Evolutionary conservation across 2,797 vertebrate genomes (phyloP).

Genomic region (Eleutherodactylus coqui): DNA sequence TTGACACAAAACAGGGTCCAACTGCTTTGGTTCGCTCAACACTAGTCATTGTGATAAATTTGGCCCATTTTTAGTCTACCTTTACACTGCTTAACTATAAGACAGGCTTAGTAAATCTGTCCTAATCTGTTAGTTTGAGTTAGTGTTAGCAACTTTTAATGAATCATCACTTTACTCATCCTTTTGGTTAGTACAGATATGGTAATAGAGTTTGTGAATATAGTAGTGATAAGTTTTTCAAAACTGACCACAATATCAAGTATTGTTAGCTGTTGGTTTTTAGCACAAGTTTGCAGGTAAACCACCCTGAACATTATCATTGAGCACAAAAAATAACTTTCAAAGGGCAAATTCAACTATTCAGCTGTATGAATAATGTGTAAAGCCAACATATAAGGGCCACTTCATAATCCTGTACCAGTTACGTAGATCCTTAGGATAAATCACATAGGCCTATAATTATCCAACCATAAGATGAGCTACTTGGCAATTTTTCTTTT

Average conservation of each 20-base stretch:
- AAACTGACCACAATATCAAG: background rate
- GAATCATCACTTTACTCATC: too few relatives aligned
- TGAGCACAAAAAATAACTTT: background rate
- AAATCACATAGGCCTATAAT: conserved; percentile 34
- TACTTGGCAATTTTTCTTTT: conserved; percentile 24
- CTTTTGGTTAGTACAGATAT: too few relatives aligned
- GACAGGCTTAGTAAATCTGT: too few relatives aligned
- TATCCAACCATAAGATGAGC: conserved; percentile 8
- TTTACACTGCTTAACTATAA: too few relatives aligned
- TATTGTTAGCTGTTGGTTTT: background rate
- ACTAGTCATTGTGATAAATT: too few relatives aligned
- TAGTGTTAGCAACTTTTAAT: too few relatives aligned
- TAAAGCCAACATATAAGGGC: background rate
- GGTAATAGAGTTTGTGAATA: too few relatives aligned
- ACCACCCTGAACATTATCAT: background rate
- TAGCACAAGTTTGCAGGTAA: background rate
- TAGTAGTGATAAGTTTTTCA: background rate
- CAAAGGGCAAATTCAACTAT: background rate
- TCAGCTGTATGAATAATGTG: background rate
- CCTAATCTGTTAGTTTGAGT: too few relatives aligned
- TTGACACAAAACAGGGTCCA: too few relatives aligned
- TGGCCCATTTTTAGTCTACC: too few relatives aligned
- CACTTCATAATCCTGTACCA: too few relatives aligned
- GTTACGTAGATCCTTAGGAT: background rate
- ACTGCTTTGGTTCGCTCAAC: too few relatives aligned